phyloP scores from a whole-genome alignment of 2,888 invertebrate species.

The Drosophila ustulata region DNA sequence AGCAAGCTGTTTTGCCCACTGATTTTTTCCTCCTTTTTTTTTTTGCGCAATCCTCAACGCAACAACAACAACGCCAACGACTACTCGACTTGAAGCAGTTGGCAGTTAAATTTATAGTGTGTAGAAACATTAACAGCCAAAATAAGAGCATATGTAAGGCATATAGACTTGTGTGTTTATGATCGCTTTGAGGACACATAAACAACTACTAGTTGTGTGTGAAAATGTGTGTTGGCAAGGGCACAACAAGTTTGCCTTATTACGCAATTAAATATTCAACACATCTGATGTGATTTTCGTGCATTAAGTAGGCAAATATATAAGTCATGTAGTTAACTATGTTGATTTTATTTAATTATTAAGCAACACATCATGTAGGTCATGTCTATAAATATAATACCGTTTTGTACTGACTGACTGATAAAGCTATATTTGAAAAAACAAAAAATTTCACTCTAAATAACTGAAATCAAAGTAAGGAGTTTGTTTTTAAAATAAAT shows the following conservation, averaged over 20 bases:
- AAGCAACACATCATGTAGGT: too few species aligned
- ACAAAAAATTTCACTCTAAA: too few species aligned
- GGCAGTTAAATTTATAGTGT: constrained; percentile 7
- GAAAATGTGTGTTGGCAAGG: not conserved
- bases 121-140: not conserved
- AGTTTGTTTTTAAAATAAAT: too few species aligned
- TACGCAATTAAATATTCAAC: not conserved
- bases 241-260: not conserved
- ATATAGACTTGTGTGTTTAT: not conserved
- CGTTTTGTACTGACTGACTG: too few species aligned
- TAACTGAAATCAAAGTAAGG: too few species aligned
- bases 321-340: too few species aligned
- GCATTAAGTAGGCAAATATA: not conserved
- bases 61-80: not conserved
- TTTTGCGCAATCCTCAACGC: not conserved
- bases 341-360: too few species aligned
- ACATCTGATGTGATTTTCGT: not conserved
- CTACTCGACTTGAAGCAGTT: constrained; percentile 3
- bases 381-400: too few species aligned
- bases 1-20: constrained; percentile 9
- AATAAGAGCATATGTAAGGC: not conserved
- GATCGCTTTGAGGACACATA: not conserved
- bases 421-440: too few species aligned
- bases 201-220: not conserved
- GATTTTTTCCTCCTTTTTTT: constrained; percentile 4